Percentiles rank a stretch among this genome's conserved stretches.
Conservation (phyloP, 2,113 vertebrate genomes). For the Dendrocopos noguchii region DNA sequence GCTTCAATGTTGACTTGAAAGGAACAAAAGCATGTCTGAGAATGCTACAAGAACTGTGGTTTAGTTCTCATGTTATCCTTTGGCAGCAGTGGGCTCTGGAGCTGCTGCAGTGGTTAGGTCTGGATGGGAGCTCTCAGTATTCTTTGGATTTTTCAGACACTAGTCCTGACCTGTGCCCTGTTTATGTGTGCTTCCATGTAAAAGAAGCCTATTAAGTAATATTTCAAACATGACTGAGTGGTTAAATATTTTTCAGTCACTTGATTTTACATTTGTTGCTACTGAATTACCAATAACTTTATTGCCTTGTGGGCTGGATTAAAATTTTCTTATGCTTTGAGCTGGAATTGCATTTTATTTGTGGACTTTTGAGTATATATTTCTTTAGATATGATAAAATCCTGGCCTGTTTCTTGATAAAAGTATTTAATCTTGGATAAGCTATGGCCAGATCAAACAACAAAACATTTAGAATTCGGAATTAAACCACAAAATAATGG, state of each 20-base stretch:
- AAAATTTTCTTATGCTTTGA: not conserved
- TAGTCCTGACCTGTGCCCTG: not conserved
- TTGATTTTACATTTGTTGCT: not conserved
- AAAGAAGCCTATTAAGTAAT: not conserved
- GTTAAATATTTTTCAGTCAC: not conserved
- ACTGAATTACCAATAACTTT: not conserved
- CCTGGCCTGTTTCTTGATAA: not conserved
- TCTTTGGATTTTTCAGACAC: not conserved
- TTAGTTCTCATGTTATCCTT: not conserved
- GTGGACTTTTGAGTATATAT: not conserved
- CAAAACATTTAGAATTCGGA: slow-evolving; percentile 7
- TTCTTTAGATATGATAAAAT: not conserved
- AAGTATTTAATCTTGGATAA: slow-evolving; percentile 36
- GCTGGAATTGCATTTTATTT: not conserved
- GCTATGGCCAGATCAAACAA: not conserved
- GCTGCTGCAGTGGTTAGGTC: not conserved
- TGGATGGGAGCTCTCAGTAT: not conserved
- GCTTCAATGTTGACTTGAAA: not conserved
- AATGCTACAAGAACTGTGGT: not conserved
- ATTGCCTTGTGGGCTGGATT: not conserved
- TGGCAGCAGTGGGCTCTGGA: not conserved
- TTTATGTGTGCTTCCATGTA: not conserved
- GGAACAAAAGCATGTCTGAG: not conserved
- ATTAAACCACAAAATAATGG: not conserved
- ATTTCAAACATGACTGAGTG: not conserved